Percentiles rank a stretch among this genome's conserved stretches.
Evolutionary conservation across 2,797 vertebrate genomes (phyloP).

Genomic region (Delichon dasypus): DNA sequence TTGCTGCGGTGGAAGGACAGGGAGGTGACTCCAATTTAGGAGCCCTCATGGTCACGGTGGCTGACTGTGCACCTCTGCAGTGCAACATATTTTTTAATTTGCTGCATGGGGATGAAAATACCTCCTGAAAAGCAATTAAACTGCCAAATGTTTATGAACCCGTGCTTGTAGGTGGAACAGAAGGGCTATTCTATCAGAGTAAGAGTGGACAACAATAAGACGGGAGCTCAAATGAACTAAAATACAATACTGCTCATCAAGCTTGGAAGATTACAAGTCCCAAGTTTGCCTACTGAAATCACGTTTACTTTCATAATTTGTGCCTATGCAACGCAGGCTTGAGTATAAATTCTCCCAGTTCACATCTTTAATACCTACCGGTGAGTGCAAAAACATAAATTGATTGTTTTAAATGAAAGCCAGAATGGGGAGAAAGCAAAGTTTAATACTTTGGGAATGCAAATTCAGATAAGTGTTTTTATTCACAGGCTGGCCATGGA

Average conservation of each 20-base stretch:
- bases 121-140: slow-evolving; percentile 10
- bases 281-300: not conserved
- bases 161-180: not conserved
- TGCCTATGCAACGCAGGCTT: not conserved
- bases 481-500: not conserved
- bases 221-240: not conserved
- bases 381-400: not conserved
- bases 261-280: not conserved
- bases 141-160: not conserved
- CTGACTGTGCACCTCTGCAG: not conserved
- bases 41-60: not conserved
- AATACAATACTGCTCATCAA: not conserved
- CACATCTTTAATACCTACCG: not conserved
- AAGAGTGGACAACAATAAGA: not conserved
- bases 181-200: not conserved
- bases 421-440: not conserved
- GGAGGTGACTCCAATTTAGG: not conserved
- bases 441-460: not conserved
- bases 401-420: not conserved
- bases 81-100: not conserved
- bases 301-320: not conserved
- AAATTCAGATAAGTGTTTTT: not conserved
- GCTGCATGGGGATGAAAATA: not conserved
- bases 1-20: not conserved
- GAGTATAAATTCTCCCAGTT: not conserved